phyloP scores from a whole-genome alignment of 2,888 invertebrate species.

The Brachypterus glaber region DNA sequence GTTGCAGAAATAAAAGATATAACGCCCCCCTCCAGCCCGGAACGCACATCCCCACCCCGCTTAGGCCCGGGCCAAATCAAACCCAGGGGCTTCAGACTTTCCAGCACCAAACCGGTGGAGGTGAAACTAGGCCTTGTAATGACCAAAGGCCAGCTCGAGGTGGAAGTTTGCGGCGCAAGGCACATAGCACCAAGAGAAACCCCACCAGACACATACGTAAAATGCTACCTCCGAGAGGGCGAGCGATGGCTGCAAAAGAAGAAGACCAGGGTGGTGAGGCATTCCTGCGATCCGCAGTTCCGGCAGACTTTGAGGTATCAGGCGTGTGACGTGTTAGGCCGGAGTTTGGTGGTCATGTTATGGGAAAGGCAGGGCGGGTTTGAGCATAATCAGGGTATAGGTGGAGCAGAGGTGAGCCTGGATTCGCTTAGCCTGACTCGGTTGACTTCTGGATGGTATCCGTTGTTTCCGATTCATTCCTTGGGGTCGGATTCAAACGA shows the following conservation, averaged over 20 bases:
- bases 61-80: slow-evolving; percentile 76
- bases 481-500: slow-evolving; percentile 57
- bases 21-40: slow-evolving; percentile 50
- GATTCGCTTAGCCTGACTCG: slow-evolving; percentile 72
- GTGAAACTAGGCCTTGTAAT: slow-evolving; percentile 80
- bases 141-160: slow-evolving; percentile 85
- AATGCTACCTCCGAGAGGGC: slow-evolving; percentile 84
- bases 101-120: slow-evolving; percentile 64
- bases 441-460: slow-evolving; percentile 83
- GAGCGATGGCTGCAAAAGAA: slow-evolving; percentile 84
- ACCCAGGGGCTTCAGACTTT: slow-evolving; percentile 63
- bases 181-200: slow-evolving; percentile 62
- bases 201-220: slow-evolving; percentile 83
- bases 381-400: slow-evolving; percentile 71
- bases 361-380: slow-evolving; percentile 87
- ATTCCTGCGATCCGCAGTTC: slow-evolving; percentile 75
- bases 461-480: slow-evolving; percentile 78
- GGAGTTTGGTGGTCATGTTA: slow-evolving; percentile 80
- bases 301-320: slow-evolving; percentile 83
- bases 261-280: slow-evolving; percentile 77
- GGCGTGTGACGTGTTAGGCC: slow-evolving; percentile 65
- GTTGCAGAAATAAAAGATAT: slow-evolving; percentile 45
- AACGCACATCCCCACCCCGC: slow-evolving; percentile 44
- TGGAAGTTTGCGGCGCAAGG: slow-evolving; percentile 69
- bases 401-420: slow-evolving; percentile 78